A percentile compares a stretch with the other conserved stretches of the same genome.
These are phyloP conservation scores for Danaus melanippus DNA, from an alignment of 1,140 invertebrate genomes.

Conservation along the genomic window DNA sequence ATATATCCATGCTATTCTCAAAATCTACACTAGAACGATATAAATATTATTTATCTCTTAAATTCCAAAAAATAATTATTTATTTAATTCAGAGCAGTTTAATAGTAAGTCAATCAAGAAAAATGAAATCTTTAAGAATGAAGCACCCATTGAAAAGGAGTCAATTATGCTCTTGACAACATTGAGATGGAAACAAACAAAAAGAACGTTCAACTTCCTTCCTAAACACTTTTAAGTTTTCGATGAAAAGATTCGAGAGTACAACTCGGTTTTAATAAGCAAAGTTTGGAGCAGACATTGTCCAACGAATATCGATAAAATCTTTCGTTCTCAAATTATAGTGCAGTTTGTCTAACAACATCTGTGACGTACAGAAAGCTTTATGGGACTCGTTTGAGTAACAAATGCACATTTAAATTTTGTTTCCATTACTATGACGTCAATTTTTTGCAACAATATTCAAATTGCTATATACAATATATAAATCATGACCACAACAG, in stretches of 20 bases:
- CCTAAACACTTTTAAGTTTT: conserved; percentile 6
- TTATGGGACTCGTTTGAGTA: conserved; percentile 8
- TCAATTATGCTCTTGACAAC: not conserved
- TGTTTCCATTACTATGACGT: too few relatives aligned
- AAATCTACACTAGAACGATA: too few relatives aligned
- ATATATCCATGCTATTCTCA: too few relatives aligned
- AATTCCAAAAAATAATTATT: too few relatives aligned
- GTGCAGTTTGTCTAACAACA: conserved; percentile 13
- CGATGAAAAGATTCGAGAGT: conserved; percentile 8
- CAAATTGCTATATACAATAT: too few relatives aligned
- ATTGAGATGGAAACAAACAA: conserved; percentile 1
- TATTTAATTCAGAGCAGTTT: too few relatives aligned
- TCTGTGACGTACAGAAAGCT: conserved; percentile 8
- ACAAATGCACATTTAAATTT: conserved; percentile 12
- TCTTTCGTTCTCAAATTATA: conserved; percentile 10
- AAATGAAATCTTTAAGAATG: too few relatives aligned
- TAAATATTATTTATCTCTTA: too few relatives aligned
- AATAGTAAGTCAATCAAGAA: too few relatives aligned
- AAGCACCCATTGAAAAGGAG: too few relatives aligned
- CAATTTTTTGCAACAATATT: too few relatives aligned
- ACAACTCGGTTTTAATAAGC: conserved; percentile 13
- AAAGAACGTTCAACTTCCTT: conserved; percentile 7
- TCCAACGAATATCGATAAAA: conserved; percentile 7
- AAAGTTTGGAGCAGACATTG: conserved; percentile 4
- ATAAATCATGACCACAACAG: too few relatives aligned